phyloP scores from a whole-genome alignment of 2,113 vertebrate genomes.

The Chrysochloris asiatica region DNA sequence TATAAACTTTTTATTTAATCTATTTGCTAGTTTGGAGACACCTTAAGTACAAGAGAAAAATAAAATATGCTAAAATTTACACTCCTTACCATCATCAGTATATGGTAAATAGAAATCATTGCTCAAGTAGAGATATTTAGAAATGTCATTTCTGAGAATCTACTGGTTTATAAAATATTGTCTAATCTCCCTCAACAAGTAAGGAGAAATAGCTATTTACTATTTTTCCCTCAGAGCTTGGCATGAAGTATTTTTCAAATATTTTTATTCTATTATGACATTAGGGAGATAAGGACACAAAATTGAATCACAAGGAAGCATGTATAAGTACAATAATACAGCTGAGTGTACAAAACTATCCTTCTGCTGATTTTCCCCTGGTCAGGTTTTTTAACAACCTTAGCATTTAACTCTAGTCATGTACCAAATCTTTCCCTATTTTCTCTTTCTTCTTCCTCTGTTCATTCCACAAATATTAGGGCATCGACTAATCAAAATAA shows the following conservation, averaged over 20 bases:
- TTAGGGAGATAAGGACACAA: constrained; percentile 9
- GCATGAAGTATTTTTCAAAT: background rate
- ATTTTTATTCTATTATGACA: constrained; percentile 4
- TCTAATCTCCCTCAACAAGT: constrained; percentile 15
- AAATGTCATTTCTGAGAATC: constrained; percentile 22
- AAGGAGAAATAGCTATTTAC: background rate
- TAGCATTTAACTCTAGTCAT: constrained; percentile 3
- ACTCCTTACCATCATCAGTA: background rate
- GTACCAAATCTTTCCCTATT: background rate
- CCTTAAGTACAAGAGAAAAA: background rate
- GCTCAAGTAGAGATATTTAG: background rate
- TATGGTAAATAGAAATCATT: constrained; percentile 6
- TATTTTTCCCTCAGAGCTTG: background rate
- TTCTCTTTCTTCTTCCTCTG: background rate
- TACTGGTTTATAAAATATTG: constrained; percentile 14
- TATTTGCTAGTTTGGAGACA: background rate
- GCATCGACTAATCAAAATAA: constrained; percentile 11
- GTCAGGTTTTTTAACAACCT: constrained; percentile 33
- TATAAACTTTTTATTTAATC: background rate
- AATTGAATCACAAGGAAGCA: background rate
- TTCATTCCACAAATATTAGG: background rate
- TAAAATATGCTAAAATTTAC: background rate
- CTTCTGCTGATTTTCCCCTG: background rate
- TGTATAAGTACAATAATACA: background rate
- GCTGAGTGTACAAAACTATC: background rate